Evolutionary conservation across 2,888 invertebrate species (phyloP).

Genomic region (Acleris laterana): DNA sequence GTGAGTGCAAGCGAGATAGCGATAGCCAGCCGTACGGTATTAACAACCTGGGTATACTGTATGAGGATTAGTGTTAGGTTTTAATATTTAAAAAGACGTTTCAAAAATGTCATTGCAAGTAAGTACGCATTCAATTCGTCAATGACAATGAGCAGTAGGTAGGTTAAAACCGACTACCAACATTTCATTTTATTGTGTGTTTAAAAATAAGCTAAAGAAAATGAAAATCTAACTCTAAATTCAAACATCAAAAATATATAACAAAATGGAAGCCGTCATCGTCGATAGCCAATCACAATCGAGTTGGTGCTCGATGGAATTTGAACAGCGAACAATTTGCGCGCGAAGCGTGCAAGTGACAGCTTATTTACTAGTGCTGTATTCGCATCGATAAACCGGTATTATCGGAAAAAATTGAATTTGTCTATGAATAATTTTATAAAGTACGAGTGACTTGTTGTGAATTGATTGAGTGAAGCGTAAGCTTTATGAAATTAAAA

Average conservation of each 20-base stretch:
- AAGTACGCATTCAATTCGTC: background rate
- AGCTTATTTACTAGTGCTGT: slow-evolving; percentile 38
- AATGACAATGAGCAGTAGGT: no score
- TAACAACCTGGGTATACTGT: no score
- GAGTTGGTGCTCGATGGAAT: slow-evolving; percentile 26
- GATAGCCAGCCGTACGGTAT: no score
- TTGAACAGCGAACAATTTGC: slow-evolving; percentile 28
- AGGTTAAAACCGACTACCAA: no score
- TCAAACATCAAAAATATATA: slow-evolving; percentile 22
- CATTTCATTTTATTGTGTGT: no score
- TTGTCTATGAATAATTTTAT: slow-evolving; percentile 7
- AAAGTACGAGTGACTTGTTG: background rate
- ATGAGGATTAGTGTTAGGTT: no score
- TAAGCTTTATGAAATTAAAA: no score
- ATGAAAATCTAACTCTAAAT: slow-evolving; percentile 12
- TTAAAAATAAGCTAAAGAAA: background rate
- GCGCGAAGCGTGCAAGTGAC: slow-evolving; percentile 32
- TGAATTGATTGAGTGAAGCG: no score
- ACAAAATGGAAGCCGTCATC: slow-evolving; percentile 7
- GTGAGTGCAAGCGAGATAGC: no score
- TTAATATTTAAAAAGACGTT: no score
- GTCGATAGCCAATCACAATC: slow-evolving; percentile 26
- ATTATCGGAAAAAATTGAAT: slow-evolving; percentile 18
- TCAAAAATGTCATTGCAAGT: no score
- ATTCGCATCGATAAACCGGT: slow-evolving; percentile 17